Evolutionary conservation across 2,888 invertebrate genomes (phyloP).

Genomic region (Gryllus longicercus): DNA sequence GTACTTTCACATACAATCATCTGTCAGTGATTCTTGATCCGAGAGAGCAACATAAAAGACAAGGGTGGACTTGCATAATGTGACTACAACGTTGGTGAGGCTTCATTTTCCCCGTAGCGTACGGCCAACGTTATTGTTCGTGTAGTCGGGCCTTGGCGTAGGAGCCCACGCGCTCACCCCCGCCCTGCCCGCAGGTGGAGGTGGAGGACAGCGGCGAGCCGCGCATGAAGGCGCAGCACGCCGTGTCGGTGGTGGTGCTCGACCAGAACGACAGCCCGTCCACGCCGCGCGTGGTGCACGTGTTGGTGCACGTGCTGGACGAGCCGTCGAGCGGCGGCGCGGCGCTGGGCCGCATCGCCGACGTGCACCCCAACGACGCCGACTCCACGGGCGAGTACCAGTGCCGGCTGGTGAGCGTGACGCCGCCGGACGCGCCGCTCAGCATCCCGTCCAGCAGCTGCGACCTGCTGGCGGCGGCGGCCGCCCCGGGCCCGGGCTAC

Average conservation of each 20-base stretch:
- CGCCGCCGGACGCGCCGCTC: constrained; percentile 52
- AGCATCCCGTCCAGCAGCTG: neutral
- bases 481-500: constrained; percentile 46
- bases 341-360: constrained; percentile 79
- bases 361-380: constrained; percentile 88
- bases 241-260: constrained; percentile 68
- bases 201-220: constrained; percentile 87
- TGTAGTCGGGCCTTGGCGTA: too few relatives aligned
- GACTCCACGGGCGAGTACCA: constrained; percentile 86
- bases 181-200: constrained; percentile 54
- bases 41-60: too few relatives aligned
- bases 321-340: constrained; percentile 54
- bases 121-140: too few relatives aligned
- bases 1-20: too few relatives aligned
- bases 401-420: constrained; percentile 67
- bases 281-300: constrained; percentile 73
- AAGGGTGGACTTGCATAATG: too few relatives aligned
- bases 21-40: too few relatives aligned
- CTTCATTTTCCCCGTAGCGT: too few relatives aligned
- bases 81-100: too few relatives aligned
- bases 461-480: constrained; percentile 20
- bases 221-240: constrained; percentile 75
- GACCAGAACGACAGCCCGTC: constrained; percentile 93
- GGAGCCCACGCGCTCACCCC: too few relatives aligned
- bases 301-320: constrained; percentile 74